These are phyloP conservation scores for Sprattus sprattus DNA, from an alignment of 2,113 vertebrate species.

Conservation along the genomic window DNA sequence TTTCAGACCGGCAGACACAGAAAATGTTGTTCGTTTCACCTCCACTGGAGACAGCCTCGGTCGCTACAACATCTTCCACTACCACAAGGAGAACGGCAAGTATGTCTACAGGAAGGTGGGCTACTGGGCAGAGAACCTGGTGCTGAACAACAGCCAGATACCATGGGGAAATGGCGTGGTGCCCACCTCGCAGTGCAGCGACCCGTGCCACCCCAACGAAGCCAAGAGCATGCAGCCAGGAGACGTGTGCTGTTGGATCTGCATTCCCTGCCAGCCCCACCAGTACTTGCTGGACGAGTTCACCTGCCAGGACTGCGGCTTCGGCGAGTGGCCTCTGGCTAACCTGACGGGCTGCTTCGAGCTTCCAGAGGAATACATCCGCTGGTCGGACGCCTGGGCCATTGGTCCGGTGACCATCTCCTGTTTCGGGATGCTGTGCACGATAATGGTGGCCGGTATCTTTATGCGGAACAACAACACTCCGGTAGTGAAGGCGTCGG, in stretches of 20 bases:
- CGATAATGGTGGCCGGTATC: slow-evolving; percentile 85
- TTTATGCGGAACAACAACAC: slow-evolving; percentile 90
- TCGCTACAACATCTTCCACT: slow-evolving; percentile 97
- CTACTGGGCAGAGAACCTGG: slow-evolving; percentile 91
- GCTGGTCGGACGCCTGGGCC: slow-evolving; percentile 93
- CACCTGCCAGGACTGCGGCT: slow-evolving; percentile 91
- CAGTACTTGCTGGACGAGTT: slow-evolving; percentile 92
- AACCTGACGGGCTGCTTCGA: slow-evolving; percentile 91
- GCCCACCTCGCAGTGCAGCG: slow-evolving; percentile 93
- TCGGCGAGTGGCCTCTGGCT: slow-evolving; percentile 90
- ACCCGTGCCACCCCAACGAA: slow-evolving; percentile 94
- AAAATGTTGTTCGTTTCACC: slow-evolving; percentile 87
- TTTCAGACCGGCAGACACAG: slow-evolving; percentile 86
- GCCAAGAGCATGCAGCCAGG: slow-evolving; percentile 97
- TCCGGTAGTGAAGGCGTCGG: slow-evolving; percentile 93
- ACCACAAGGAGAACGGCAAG: slow-evolving; percentile 73
- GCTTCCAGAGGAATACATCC: slow-evolving; percentile 95
- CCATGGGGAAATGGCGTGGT: slow-evolving; percentile 77
- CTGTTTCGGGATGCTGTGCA: slow-evolving; percentile 89
- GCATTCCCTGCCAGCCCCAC: slow-evolving; percentile 91
- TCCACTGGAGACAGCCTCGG: slow-evolving; percentile 88
- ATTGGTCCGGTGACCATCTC: slow-evolving; percentile 92
- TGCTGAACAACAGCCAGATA: slow-evolving; percentile 84
- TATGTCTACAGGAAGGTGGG: slow-evolving; percentile 90
- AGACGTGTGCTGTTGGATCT: slow-evolving; percentile 98